These are phyloP conservation scores for Acronicta aceris DNA, from an alignment of 2,888 invertebrate species.

Conservation along the genomic window DNA sequence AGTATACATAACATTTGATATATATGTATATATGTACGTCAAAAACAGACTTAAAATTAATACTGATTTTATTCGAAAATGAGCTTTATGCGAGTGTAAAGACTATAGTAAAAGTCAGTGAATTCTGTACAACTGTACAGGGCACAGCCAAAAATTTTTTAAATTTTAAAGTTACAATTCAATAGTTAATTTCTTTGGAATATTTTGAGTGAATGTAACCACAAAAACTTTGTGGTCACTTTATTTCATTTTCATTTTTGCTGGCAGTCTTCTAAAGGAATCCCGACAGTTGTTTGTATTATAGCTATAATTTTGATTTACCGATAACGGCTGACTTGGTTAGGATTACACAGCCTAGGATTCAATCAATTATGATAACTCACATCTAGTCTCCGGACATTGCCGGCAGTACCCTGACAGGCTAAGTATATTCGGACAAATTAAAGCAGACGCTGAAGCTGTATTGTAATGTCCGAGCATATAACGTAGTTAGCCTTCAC, in stretches of 20 bases:
- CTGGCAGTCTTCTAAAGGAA: too few relatives aligned
- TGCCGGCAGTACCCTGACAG: too few relatives aligned
- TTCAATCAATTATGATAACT: too few relatives aligned
- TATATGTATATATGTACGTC: constrained; percentile 13
- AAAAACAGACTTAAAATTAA: constrained; percentile 37
- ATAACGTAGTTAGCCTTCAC: not conserved
- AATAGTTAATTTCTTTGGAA: constrained; percentile 6
- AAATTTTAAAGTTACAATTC: constrained; percentile 9
- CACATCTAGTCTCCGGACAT: too few relatives aligned
- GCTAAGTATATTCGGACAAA: not conserved
- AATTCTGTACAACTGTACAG: constrained; percentile 21
- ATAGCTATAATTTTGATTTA: too few relatives aligned
- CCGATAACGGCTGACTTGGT: too few relatives aligned
- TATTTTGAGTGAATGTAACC: not conserved
- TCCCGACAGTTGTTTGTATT: too few relatives aligned
- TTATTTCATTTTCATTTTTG: too few relatives aligned
- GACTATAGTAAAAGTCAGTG: constrained; percentile 9
- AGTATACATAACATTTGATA: not conserved
- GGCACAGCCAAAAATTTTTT: constrained; percentile 42
- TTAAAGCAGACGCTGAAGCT: not conserved
- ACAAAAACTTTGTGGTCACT: too few relatives aligned
- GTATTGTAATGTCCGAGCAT: not conserved
- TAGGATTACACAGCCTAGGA: too few relatives aligned
- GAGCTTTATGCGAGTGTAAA: constrained; percentile 18
- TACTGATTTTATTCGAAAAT: constrained; percentile 35